Base-by-base conservation (phyloP, 2,888 invertebrate genomes). In the Xanthia icteritia region DNA sequence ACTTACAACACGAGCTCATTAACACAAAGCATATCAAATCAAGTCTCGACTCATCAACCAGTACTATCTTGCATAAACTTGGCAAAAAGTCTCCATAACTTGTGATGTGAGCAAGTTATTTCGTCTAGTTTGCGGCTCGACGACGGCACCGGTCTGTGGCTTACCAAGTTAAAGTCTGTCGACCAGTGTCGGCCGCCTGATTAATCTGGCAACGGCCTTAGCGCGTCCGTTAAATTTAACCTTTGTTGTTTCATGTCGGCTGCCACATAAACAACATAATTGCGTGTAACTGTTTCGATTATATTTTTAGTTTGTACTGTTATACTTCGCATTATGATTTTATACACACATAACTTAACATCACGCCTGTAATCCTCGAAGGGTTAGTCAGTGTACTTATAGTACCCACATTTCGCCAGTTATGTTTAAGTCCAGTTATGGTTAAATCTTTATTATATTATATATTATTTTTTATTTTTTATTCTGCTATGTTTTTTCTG, bases 191-290 rank as follows among this genome's bases (percentile, higher is more conserved):
- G 54, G 71, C 76, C 77, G 85, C 70, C 87, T 79, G 83, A 88
- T 89, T 90, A 85, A 84, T 79, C 80, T 76, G 73, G 75, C 64
- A 66, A 82, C 75, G 80, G 80, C 79, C 76, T 86, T 82, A 82
- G 76, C 72, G 82, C 70, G 81, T 81, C 72, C 71, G 88, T 87
- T 84, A 87, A 90, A 88, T 88, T 86, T 89, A 84, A 90, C 87
- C 82, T 89, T 86, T 82, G 66, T 78, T 76, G 74, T 77, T 80
- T 74, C 58, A 85, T 80, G 81, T 81, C 61, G 64, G 76, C 67
- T 73, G 48, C 61, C 65, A 58, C 61, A 42, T 70, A 76, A 74
- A 36, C 58, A 68, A 66, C 72, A 61, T 76, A 78, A 78, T 79
- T 78, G 72, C 63, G 67, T 68, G 63, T 71, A 68, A 77, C 73